Base-by-base conservation (phyloP, 2,888 invertebrate genomes). In the Drosophila antonietae region DNA sequence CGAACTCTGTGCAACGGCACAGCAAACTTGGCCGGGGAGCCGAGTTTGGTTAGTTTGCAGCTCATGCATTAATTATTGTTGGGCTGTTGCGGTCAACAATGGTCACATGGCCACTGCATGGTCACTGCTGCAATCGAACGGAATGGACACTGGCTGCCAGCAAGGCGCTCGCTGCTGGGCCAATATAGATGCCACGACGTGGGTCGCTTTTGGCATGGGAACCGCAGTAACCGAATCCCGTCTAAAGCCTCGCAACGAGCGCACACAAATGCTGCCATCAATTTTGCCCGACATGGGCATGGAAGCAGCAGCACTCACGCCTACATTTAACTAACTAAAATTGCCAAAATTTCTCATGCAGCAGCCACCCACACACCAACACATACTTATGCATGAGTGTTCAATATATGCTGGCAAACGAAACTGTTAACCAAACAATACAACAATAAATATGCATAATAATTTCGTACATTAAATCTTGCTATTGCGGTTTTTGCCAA, bases 31-130 rank as follows among this genome's bases (percentile, higher is more conserved):
- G 46, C 62, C 64, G 44, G 56, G 46, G 39, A 18, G 20, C 66
- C 39, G 61, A 74, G 83, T 68, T 76, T 74, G 88, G 88, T 85
- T 89, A 85, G 88, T 85, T 87, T 76, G 85, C 83, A 83, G 79
- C 88, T 88, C 85, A 76, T 89, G 89, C 87, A 87, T 87, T 87
- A 87, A 89, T 87, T 87, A 89, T 83, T 80, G 83, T 77, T 85
- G 80, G 81, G 80, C 88, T 81, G 85, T 78, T 89, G 88, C 72
- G 89, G 86, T 86, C 78, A 63, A 61, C 74, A 67, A 62, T 62
- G 66, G 67, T 37, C 63, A n/a, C 47, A 33, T 37, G 58, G 58
- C 28, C 39, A 23, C 43, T 43, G 41, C 65, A 60, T 65, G 58
- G 57, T 59, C 56, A 41, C 56, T 58, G 59, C 55, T 28, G 37